Base-by-base conservation (phyloP, 2,113 vertebrate species). In the Lamprotornis superbus region DNA sequence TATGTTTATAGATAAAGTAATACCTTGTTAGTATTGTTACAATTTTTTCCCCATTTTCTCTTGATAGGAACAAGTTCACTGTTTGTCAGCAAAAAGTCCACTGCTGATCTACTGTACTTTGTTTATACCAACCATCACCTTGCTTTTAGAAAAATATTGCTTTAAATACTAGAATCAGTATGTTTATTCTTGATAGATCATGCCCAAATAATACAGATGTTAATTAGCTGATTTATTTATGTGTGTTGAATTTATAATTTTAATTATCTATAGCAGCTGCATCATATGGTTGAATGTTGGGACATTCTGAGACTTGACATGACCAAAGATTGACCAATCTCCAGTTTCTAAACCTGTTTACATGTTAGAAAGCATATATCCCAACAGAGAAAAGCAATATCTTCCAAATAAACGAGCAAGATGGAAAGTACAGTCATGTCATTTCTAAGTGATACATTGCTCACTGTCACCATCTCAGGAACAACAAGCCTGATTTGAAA, bases 401-500 rank as follows among this genome's bases (percentile, higher is more conserved):
- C n/a, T 75, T 78, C 69, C 56, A 82, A 91, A 68, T 27, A 90
- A 83, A 73, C 0, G 7, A 68, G 53, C 37, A 94, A 85, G 65
- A 76, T 27, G 50, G 89, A 94, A 95, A 78, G 84, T 93, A 95
- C 61, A 84, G 78, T 80, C 84, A 44, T 79, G 87, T 89, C 91
- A 95, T 95, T 87, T 95, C 59, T 90, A 91, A 95, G 69, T 83
- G 91, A 94, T 82, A 87, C 59, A 87, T 95, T 90, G 61, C 52
- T 94, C 90, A 73, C 63, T 91, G 91, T 95, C 91, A 94, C 63
- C 82, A 53, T 88, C 90, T 94, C 63, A 80, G 70, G 82, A 94
- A 50, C 91, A 90, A 56, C 83, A 90, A 94, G 57, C 67, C 91
- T 95, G 84, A 89, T 96, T 89, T 85, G 93, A 96, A 95, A 95